Evolutionary conservation across 2,888 invertebrate species (phyloP).

Genomic region (Stenchaetothrips biformis): DNA sequence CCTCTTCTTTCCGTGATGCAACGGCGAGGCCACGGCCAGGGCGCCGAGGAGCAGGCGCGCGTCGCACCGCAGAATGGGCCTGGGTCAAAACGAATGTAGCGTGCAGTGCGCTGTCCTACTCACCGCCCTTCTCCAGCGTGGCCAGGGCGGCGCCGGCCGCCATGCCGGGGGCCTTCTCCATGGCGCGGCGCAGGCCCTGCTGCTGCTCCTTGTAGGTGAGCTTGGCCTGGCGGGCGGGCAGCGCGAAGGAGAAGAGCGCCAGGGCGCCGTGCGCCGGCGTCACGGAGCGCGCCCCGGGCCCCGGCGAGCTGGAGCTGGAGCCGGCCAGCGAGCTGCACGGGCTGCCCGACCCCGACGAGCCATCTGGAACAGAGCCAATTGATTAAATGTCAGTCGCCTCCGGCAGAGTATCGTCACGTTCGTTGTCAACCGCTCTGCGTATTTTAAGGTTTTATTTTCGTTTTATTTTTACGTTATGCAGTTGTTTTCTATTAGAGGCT

Average conservation of each 20-base stretch:
- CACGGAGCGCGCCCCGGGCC: constrained; percentile 48
- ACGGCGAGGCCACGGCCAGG: constrained; percentile 67
- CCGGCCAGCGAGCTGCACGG: constrained; percentile 58
- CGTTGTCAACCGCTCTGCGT: constrained; percentile 46
- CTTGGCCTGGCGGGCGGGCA: constrained; percentile 38
- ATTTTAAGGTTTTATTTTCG: no score
- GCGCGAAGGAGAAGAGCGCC: constrained; percentile 34
- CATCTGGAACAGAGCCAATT: constrained; percentile 22
- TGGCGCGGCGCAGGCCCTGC: constrained; percentile 39
- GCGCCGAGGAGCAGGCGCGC: constrained; percentile 57
- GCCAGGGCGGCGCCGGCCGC: constrained; percentile 72
- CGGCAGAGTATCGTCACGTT: constrained; percentile 42
- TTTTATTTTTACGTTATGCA: no score
- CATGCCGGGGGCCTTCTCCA: constrained; percentile 62
- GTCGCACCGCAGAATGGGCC: no score
- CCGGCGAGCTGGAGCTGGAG: constrained; percentile 72
- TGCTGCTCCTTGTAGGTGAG: constrained; percentile 38
- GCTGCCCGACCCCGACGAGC: constrained; percentile 25
- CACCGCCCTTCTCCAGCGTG: constrained; percentile 64
- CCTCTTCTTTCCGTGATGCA: no score
- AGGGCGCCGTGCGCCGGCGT: constrained; percentile 42
- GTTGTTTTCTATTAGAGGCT: no score
- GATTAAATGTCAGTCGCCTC: constrained; percentile 26
- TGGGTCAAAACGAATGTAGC: no score
- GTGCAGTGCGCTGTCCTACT: background rate